Conservation (phyloP, 2,888 invertebrate genomes). For the Steinernema carpocapsae region DNA sequence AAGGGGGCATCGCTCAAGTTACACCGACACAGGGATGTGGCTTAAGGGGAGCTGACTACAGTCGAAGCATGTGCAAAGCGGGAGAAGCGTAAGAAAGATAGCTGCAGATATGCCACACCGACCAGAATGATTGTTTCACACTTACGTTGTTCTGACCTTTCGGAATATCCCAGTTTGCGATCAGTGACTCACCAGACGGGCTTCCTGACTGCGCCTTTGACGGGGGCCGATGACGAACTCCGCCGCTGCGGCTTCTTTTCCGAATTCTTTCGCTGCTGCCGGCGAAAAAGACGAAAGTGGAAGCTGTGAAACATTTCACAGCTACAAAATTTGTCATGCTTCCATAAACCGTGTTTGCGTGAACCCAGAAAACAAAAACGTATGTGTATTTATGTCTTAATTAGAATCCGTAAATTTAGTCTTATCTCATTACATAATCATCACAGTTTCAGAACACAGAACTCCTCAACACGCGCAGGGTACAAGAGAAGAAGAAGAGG, state of each 20-base stretch:
- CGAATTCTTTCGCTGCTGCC: neutral
- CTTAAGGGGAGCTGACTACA: too few species aligned
- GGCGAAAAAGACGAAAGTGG: neutral
- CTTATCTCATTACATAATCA: neutral
- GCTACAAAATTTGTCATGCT: too few species aligned
- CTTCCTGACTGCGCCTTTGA: neutral
- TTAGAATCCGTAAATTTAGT: neutral
- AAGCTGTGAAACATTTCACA: too few species aligned
- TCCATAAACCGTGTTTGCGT: too few species aligned
- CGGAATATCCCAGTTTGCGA: conserved; percentile 2
- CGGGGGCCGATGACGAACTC: neutral
- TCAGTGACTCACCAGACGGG: conserved; percentile 6
- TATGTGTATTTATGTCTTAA: neutral
- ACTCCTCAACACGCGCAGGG: neutral
- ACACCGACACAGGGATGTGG: too few species aligned
- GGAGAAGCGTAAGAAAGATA: too few species aligned
- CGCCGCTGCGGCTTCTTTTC: neutral
- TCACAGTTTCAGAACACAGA: neutral
- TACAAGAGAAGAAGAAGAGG: neutral
- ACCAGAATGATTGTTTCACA: neutral
- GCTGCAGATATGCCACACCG: too few species aligned
- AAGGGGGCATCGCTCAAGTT: too few species aligned
- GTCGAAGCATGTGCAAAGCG: neutral
- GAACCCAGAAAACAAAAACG: neutral
- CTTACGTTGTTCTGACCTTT: conserved; percentile 17